Evolutionary conservation across 2,113 vertebrate genomes (phyloP), one percentile per base, ranked within the genome.

Genomic region (Engystomops pustulosus): DNA sequence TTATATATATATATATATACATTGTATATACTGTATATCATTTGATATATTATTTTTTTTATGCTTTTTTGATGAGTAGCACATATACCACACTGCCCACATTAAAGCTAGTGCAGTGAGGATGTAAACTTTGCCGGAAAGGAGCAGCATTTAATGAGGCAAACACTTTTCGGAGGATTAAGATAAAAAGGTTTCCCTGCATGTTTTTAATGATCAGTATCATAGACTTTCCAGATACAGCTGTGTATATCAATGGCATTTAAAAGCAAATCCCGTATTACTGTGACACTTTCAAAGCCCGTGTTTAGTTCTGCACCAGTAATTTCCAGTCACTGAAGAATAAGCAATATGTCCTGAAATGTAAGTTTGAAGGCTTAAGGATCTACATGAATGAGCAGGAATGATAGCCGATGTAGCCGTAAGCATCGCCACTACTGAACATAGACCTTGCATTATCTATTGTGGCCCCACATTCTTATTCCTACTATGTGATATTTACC

Each of bases 141-240:
- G 23, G 11, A 78, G 51, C 34, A 25, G 12, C 32, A 9, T 58
- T 38, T 78, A 78, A 78, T 78, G 75, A 78, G 75, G 20, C 27
- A 14, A 25, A 41, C 34, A 8, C 75, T 55, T 76, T 34, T 51
- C 30, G 14, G 38, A 23, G 49, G 49, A 77, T 77, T 78, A 60
- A n/a, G 51, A 36, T 77, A 55, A 55, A 36, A 77, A 18, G 36
- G 18, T 55, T 41, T 12, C 12, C 15, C 75, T 38, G 12, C 25
- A 78, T 74, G 45, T 78, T 58, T 77, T 78, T 78, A 78, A 78
- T 78, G 51, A 78, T 78, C 75, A 58, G 32, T 41, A 38, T 38
- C 53, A 78, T 36, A 25, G 36, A 23, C 49, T 55, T 53, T 77
- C 45, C 72, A 77, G 30, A 77, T 53, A 78, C 34, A 58, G 51